Evolutionary conservation across 2,113 vertebrate species (phyloP).

Genomic region (Leucosticte australis): DNA sequence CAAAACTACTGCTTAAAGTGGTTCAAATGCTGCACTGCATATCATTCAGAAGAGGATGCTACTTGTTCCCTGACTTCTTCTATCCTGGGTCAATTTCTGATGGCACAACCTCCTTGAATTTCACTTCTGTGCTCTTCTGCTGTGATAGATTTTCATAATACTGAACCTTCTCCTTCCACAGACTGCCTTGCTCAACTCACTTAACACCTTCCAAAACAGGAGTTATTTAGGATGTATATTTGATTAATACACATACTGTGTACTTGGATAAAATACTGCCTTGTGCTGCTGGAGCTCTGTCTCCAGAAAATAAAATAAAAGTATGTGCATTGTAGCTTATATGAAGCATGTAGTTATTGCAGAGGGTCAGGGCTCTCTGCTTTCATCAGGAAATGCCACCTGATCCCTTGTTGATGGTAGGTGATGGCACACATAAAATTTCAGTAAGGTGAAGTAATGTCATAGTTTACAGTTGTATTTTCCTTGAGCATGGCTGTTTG

Average conservation of each 20-base stretch:
- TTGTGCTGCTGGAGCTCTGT: not conserved
- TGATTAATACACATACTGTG: not conserved
- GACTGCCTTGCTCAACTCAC: not conserved
- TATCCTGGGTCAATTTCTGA: not conserved
- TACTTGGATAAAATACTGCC: not conserved
- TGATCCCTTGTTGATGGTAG: not conserved
- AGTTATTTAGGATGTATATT: not conserved
- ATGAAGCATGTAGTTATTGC: not conserved
- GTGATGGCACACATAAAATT: not conserved
- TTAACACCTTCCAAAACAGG: not conserved
- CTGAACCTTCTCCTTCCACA: not conserved
- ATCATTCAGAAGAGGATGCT: not conserved
- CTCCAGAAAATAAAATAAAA: not conserved
- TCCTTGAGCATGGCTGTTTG: conserved; percentile 3
- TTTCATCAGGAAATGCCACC: not conserved
- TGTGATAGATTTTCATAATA: not conserved
- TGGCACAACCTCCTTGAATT: not conserved
- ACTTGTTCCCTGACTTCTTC: not conserved
- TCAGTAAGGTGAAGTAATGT: not conserved
- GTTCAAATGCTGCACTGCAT: not conserved
- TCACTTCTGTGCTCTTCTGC: not conserved
- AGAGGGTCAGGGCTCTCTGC: not conserved
- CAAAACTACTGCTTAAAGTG: not conserved
- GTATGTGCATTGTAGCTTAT: not conserved
- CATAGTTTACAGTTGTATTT: not conserved